phyloP scores from a whole-genome alignment of 2,113 vertebrate species.

The Capreolus pygargus region DNA sequence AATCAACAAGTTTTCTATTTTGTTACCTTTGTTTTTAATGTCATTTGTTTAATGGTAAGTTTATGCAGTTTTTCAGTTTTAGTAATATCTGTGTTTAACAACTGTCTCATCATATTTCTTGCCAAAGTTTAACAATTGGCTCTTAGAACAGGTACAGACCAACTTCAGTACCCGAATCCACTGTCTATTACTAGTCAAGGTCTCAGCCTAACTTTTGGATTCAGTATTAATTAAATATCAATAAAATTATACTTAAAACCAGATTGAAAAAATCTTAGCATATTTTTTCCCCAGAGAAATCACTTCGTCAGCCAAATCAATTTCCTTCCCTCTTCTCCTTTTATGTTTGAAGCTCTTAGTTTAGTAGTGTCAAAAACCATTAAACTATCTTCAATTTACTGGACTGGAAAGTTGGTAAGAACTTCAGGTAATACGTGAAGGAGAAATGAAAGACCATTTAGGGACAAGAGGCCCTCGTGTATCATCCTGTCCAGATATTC shows the following conservation, averaged over 20 bases:
- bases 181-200: neutral
- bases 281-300: neutral
- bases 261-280: neutral
- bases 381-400: neutral
- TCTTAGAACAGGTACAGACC: neutral
- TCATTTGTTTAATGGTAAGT: neutral
- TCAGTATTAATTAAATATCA: neutral
- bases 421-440: neutral
- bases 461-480: accelerated
- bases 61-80: neutral
- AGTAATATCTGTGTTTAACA: neutral
- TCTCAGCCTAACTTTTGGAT: neutral
- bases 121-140: neutral
- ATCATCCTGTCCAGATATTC: neutral
- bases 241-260: neutral
- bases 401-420: neutral
- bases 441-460: neutral
- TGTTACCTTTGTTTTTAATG: neutral
- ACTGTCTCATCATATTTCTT: neutral
- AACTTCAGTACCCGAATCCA: neutral
- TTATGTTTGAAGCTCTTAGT: neutral
- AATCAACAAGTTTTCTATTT: neutral
- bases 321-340: neutral
- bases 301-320: neutral
- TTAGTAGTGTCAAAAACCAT: neutral